Conservation (phyloP, 2,888 invertebrate species). For the Pemphredon lugubris region DNA sequence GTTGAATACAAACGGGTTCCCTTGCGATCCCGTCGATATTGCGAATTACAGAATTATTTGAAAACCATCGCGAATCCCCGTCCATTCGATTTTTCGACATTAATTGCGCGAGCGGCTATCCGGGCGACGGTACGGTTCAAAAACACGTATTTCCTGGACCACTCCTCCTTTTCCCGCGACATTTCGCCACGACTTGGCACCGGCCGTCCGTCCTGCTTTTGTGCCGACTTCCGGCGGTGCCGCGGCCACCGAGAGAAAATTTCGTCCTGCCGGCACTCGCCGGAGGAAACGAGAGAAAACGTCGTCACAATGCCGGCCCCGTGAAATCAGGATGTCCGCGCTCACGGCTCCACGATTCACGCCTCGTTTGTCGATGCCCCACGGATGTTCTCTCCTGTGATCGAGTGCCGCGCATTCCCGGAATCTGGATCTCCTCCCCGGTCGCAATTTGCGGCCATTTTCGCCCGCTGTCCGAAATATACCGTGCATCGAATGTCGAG, state of each 20-base stretch:
- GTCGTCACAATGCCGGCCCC: slow-evolving; percentile 57
- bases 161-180: slow-evolving; percentile 12
- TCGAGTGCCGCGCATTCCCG: not conserved
- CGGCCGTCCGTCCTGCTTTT: slow-evolving; percentile 57
- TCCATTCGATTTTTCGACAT: too few relatives aligned
- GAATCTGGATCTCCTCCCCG: not conserved
- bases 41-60: too few relatives aligned
- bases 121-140: slow-evolving; percentile 9
- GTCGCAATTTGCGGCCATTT: slow-evolving; percentile 2
- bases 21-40: too few relatives aligned
- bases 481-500: not conserved
- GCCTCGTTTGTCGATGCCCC: slow-evolving; percentile 26
- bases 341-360: slow-evolving; percentile 48
- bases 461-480: not conserved
- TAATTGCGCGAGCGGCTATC: too few relatives aligned
- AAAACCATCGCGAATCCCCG: too few relatives aligned
- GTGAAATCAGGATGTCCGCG: slow-evolving; percentile 65
- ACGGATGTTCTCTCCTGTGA: slow-evolving; percentile 7
- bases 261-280: slow-evolving; percentile 14
- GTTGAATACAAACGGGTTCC: too few relatives aligned
- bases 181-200: slow-evolving; percentile 54
- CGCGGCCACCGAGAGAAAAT: slow-evolving; percentile 19
- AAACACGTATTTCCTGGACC: slow-evolving; percentile 38
- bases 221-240: slow-evolving; percentile 58
- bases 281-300: slow-evolving; percentile 55